Evolutionary conservation across 2,888 invertebrate species (phyloP), one percentile per base, ranked within the genome.

Genomic region (Trichopria drosophilae): DNA sequence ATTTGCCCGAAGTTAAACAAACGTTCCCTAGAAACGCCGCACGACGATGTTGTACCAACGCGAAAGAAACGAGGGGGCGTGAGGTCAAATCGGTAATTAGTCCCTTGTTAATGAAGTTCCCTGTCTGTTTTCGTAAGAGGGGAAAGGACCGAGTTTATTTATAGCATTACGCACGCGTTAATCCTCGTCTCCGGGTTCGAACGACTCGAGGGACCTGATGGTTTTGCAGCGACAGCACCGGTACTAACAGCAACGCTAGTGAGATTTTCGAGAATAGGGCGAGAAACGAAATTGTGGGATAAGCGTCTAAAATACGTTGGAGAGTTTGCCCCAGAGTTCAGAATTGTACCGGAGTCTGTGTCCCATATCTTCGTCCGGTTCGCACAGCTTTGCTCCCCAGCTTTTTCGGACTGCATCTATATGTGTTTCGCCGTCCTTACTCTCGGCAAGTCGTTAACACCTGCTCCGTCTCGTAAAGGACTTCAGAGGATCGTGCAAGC

Each of bases 81-180:
- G 18, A 24, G 39, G 18, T 47, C 58, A 60, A 59, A 61, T 63
- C 59, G 62, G 64, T 65, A 68, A 70, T 70, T 68, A 70, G 70
- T 67, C 66, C 63, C 67, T 66, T 66, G 67, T 70, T 69, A 70
- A 70, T 63, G 61, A 65, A 67, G 61, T 68, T 68, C 63, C 62
- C 61, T 58, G 51, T 61, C 56, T 55, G 51, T 51, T 53, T 51
- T 41, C 36, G 31, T 41, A 50, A 36, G 46, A 20, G 34, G 19
- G 6, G 24, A 19, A 24, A 39, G 24, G 53, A 31, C 23, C 51
- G 55, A 46, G 49, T 51, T 57, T 66, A 66, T 67, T 65, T 66
- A 64, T 63, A 61, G 57, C 57, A 57, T 49, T 56, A 59, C 59
- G 49, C 51, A 59, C 55, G 58, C 57, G 55, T 51, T 46, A 41